Percentiles rank a stretch among this genome's conserved stretches.
Evolutionary conservation across 2,888 invertebrate genomes (phyloP).

Genomic region (Protonemura montana): DNA sequence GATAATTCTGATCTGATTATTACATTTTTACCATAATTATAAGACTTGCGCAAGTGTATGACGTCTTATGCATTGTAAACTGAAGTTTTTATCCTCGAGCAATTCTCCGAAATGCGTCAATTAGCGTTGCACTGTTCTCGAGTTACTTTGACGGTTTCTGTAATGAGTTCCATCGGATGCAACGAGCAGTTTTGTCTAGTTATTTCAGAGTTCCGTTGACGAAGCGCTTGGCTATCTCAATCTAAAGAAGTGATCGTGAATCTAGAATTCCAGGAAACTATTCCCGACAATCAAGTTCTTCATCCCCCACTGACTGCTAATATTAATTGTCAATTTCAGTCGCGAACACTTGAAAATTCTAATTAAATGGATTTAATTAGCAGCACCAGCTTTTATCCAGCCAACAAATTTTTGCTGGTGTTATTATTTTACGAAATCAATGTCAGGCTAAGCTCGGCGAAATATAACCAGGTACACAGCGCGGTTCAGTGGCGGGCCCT

Average conservation of each 20-base stretch:
- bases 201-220: too few relatives aligned
- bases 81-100: too few relatives aligned
- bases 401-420: background rate
- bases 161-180: too few relatives aligned
- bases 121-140: too few relatives aligned
- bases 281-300: background rate
- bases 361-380: background rate
- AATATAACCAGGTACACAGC: background rate
- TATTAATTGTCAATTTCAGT: background rate
- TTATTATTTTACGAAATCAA: constrained; percentile 12
- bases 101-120: too few relatives aligned
- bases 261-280: background rate
- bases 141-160: too few relatives aligned
- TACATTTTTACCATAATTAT: too few relatives aligned
- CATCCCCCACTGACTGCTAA: background rate
- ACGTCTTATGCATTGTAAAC: too few relatives aligned
- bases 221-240: background rate
- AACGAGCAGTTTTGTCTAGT: too few relatives aligned
- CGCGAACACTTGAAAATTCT: background rate
- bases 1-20: too few relatives aligned
- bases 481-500: too few relatives aligned
- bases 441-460: background rate
- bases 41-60: too few relatives aligned
- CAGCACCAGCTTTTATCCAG: background rate
- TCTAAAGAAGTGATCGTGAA: background rate